Base-by-base conservation (phyloP, 2,113 vertebrate species). In the Xenopus borealis region DNA sequence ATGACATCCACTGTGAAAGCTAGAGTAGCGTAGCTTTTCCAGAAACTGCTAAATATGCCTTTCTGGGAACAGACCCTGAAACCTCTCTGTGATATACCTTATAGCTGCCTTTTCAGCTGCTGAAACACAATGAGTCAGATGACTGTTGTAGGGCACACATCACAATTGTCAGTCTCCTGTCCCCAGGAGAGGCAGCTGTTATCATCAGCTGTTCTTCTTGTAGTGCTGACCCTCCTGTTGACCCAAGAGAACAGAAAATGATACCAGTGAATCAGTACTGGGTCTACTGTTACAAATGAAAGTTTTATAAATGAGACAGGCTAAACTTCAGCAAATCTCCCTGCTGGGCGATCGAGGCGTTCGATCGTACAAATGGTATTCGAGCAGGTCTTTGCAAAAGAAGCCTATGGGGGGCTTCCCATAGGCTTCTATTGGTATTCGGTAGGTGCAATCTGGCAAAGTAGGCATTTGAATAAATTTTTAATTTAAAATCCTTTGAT, bases 171-270 rank as follows among this genome's bases (percentile, higher is more conserved):
- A 47, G n/a, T 55, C 46, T 68, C 68, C 47, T 47, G 9, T 40
- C 50, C 57, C 53, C 47, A 13, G 40, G 61, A 47, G 44, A 70
- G 40, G 78, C 79, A 82, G 78, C 82, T 83, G 79, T 81, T 82
- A 61, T 18, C 10, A 65, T 83, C 83, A 83, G 80, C 82, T 84
- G 77, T 78, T 76, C 55, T 64, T 79, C 70, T 50, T 69, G 18
- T 0, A 10, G 57, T 20, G 17, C 45, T 47, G 62, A 71, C 57
- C 79, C 62, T 66, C 65, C 62, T 46, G 14, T 46, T 57, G 64
- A 74, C 53, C 71, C 45, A 13, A 45, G 20, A 2, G 69, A 19
- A 33, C 44, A 69, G 69, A 74, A 80, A 47, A 59, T 62, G 59
- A 65, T 67, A 62, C 53, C 72, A 20, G 71, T 33, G 72, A 83